Percentiles rank a stretch among this genome's conserved stretches.
These are phyloP conservation scores for Pluvialis apricaria DNA, from an alignment of 2,113 vertebrate genomes.

Conservation along the genomic window DNA sequence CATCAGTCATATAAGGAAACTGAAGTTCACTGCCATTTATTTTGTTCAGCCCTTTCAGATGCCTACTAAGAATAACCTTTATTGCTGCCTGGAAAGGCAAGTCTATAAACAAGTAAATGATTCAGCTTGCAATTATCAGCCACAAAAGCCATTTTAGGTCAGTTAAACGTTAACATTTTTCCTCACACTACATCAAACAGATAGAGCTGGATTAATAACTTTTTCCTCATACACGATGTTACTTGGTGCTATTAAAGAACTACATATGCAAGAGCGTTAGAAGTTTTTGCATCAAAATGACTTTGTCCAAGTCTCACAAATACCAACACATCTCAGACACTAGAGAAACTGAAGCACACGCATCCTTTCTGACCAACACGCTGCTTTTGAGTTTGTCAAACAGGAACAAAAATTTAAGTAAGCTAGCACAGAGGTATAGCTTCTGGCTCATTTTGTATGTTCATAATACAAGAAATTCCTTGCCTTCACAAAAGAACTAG, in stretches of 20 bases:
- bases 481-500: background rate
- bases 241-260: background rate
- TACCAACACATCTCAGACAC: background rate
- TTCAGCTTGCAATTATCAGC: too few species aligned
- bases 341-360: background rate
- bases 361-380: background rate
- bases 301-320: background rate
- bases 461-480: background rate
- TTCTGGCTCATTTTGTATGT: background rate
- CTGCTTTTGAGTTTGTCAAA: background rate
- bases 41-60: conserved; percentile 46
- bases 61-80: conserved; percentile 52
- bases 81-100: background rate
- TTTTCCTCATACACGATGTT: background rate
- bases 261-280: background rate
- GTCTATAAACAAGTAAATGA: conserved; percentile 5
- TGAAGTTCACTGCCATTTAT: conserved; percentile 38
- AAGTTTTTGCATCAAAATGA: background rate
- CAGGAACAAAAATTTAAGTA: background rate
- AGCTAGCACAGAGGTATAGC: background rate
- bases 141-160: background rate
- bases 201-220: background rate
- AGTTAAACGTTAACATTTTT: background rate
- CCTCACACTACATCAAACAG: background rate
- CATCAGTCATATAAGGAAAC: background rate